Base-by-base conservation (phyloP, 2,113 vertebrate species). In the Zingel zingel region DNA sequence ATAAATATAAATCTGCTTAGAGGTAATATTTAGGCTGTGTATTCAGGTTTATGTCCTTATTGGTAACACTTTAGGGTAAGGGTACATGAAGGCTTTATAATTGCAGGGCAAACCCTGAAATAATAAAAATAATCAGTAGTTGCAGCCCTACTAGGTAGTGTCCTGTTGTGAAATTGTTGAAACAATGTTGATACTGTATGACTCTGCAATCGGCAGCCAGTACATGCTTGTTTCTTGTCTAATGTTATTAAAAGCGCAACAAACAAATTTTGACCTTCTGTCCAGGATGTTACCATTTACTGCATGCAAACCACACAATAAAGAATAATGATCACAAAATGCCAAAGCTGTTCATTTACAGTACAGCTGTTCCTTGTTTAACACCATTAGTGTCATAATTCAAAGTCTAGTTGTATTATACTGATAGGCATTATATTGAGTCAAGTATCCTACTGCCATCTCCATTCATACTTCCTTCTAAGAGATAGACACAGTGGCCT, bases 361-460 rank as follows among this genome's bases (percentile, higher is more conserved):
- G 45, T 10, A 54, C 50, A 59, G n/a, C 30, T 48, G 50, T n/a
- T 64, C 21, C 21, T 75, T 21, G 15, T 66, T 77, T 78, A 59
- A 56, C 65, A n/a, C 10, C 25, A 63, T 66, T 59, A 71, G 18
- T 51, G 6, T 76, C 65, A 27, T 51, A 45, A 39, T 73, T 75
- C 67, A 58, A 67, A 56, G 59, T 65, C 19, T 53, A 8, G 45
- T 39, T 10, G 66, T 56, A 62, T 27, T 19, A 62, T 5, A 1
- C 4, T 25, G n/a, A n/a, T n/a, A 81, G 58, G 50, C n/a, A 2
- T 61, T 67, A 21, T 36, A 70, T 30, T 74, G 30, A 74, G 33
- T 88, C 43, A 61, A 74, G 33, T 19, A n/a, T 81, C 16, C 21
- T 63, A 8, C 65, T 70, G 72, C 56, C n/a, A n/a, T 68, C 56